These are phyloP conservation scores for Temnothorax ravouxi DNA, from an alignment of 2,888 invertebrate species.

Conservation along the genomic window DNA sequence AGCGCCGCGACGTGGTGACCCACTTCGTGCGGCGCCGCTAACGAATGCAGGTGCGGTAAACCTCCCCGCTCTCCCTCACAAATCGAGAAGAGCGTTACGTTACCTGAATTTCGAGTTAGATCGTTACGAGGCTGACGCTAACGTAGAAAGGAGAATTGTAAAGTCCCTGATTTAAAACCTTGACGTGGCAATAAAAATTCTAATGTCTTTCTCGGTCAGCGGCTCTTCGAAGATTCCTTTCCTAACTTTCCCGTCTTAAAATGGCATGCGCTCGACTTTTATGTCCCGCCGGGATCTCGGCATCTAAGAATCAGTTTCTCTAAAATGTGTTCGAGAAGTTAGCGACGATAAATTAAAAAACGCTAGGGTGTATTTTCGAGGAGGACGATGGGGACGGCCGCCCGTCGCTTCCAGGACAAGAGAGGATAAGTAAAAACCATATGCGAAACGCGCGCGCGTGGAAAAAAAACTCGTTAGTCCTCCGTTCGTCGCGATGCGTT, in stretches of 20 bases:
- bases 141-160: background rate
- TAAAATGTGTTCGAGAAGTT: background rate
- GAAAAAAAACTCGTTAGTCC: slow-evolving; percentile 25
- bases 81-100: background rate
- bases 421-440: too few relatives aligned
- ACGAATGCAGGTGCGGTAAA: background rate
- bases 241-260: background rate
- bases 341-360: background rate
- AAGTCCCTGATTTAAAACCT: slow-evolving; percentile 7
- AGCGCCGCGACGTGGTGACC: background rate
- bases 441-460: background rate
- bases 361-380: background rate
- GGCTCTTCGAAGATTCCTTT: slow-evolving; percentile 12
- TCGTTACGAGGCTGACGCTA: background rate
- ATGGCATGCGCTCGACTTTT: background rate
- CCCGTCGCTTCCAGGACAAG: background rate
- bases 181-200: background rate
- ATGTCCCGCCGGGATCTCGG: background rate
- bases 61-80: background rate
- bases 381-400: background rate
- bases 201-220: background rate
- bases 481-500: background rate
- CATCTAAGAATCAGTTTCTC: background rate
- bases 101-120: slow-evolving; percentile 15
- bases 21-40: slow-evolving; percentile 6